A percentile compares a stretch with the other conserved stretches of the same genome.
phyloP scores from a whole-genome alignment of 2,113 vertebrate species.

The Xenus cinereus region DNA sequence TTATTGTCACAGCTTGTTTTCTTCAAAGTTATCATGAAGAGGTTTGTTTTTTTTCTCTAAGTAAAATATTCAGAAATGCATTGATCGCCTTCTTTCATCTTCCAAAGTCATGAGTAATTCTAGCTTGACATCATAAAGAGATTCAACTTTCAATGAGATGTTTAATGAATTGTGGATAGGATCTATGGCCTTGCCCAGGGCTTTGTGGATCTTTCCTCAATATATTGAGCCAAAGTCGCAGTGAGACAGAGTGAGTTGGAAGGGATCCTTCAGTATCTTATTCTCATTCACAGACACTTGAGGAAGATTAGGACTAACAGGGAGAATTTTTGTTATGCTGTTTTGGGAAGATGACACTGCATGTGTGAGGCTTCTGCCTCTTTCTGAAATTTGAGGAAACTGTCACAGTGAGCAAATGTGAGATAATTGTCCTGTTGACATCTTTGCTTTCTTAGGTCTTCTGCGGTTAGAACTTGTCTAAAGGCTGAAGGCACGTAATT shows the following conservation, averaged over 20 bases:
- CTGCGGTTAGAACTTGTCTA: neutral
- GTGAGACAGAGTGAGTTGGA: neutral
- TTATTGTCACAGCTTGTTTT: neutral
- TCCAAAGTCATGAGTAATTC: neutral
- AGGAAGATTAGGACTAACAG: neutral
- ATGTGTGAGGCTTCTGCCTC: neutral
- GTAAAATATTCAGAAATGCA: neutral
- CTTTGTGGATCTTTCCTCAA: neutral
- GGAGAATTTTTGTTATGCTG: neutral
- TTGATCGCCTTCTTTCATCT: neutral
- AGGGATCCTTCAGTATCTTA: neutral
- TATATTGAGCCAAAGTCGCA: neutral
- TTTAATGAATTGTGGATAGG: neutral
- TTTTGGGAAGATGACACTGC: neutral
- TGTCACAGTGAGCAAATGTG: neutral
- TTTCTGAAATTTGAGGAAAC: neutral
- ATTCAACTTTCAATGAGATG: neutral
- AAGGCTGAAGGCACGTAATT: neutral
- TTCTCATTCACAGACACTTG: neutral
- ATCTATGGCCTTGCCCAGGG: neutral
- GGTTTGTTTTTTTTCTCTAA: accelerated
- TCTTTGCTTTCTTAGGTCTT: neutral
- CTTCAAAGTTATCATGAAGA: neutral
- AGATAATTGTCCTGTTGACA: neutral
- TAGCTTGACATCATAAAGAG: neutral